Evolutionary conservation across 2,113 vertebrate genomes (phyloP), one percentile per base, ranked within the genome.

Genomic region (Catharus minimus): DNA sequence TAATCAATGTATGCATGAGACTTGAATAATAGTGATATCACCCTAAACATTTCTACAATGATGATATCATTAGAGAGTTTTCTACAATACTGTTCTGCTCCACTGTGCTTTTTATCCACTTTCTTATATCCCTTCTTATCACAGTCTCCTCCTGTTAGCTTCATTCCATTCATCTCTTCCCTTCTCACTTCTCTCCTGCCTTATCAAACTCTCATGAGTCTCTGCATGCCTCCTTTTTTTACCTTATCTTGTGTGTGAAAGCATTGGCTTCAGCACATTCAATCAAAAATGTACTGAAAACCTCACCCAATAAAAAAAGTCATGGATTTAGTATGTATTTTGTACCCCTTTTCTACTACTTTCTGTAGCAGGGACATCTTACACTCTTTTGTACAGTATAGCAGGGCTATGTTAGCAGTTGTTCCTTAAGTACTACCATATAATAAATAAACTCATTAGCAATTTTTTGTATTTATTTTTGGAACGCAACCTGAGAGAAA

Each of bases 391-490:
- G 57, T 27, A 50, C 24, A 61, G 41, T 21, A 56, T 4, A 90
- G 71, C 28, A 60, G 57, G 33, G n/a, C 12, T 89, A 20, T 28
- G 49, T 36, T 82, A 60, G 17, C 68, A 58, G 39, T 43, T 61
- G 14, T 73, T 77, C 52, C 43, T 62, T 53, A 79, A 79, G 46
- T 53, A 41, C 7, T 46, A 66, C 28, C 75, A 52, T 1, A 44
- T 82, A 81, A 95, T 60, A 88, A 95, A 91, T 71, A 88, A 73
- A 91, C 58, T 62, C 30, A 88, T 90, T 75, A 90, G 49, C 41
- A 88, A 71, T 88, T 84, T 82, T 74, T 53, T 72, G n/a, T 41
- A 49, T 75, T 94, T 88, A 94, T 86, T 94, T 96, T 90, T 81
- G 86, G 77, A 55, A 92, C n/a, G 24, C 44, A 88, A 64, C 39